Evolutionary conservation across 2,113 vertebrate genomes (phyloP), one percentile per base, ranked within the genome.

Genomic region (Lophura nycthemera): DNA sequence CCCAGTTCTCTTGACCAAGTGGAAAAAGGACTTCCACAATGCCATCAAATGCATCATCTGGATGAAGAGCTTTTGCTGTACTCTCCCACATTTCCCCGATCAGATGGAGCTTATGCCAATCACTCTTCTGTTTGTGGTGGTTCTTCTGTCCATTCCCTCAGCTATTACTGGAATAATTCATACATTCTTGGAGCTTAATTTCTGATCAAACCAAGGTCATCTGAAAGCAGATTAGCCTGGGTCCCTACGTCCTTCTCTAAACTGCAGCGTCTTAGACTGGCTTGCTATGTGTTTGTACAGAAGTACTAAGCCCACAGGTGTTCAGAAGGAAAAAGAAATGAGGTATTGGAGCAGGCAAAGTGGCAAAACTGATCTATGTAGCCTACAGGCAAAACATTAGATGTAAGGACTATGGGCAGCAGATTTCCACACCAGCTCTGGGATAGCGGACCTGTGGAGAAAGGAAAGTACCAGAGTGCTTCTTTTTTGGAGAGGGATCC

Each of bases 171-270:
- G 14, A 87, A 7, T 20, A 84, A 43, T 48, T 84, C 77, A 79
- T 48, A 82, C 93, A 64, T 7, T 5, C n/a, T 84, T 43, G 18
- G n/a, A 88, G 83, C 43, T 92, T 83, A 90, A 88, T 80, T 73
- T 82, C 43, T 81, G 13, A 36, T 38, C 67, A 30, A 66, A 54
- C 25, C 38, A 64, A 77, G 86, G 29, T 47, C 19, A 90, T 56
- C 65, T 25, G 22, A 74, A 75, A 22, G 66, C 61, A 93, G 73
- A 78, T 67, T 6, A 88, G 38, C 17, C 47, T 59, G 29, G 29
- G 22, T 87, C 54, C 47, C 42, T 64, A 67, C 86, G 34, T 29
- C 21, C 0, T 2, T 20, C 34, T 81, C 0, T 0, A 71, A 86
- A 80, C 50, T 34, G 50, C 36, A 67, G 27, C 36, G 73, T 14